These are phyloP conservation scores for Acleris holmiana DNA, from an alignment of 2,888 invertebrate genomes.

Conservation along the genomic window DNA sequence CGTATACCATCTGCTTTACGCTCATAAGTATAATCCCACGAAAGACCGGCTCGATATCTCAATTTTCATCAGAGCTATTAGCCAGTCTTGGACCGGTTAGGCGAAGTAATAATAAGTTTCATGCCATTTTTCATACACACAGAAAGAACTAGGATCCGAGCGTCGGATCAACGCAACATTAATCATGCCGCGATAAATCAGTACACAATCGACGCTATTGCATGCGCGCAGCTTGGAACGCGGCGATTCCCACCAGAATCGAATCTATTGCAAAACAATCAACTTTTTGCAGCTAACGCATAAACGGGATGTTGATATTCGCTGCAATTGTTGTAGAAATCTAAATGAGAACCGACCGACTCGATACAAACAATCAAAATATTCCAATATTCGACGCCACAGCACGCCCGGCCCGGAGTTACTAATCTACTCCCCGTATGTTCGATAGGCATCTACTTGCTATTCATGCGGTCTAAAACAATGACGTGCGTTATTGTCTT, in stretches of 20 bases:
- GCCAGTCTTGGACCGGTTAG: slow-evolving; percentile 6
- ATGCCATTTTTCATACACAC: slow-evolving; percentile 30
- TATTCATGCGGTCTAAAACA: slow-evolving; percentile 50
- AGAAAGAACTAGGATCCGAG: slow-evolving; percentile 24
- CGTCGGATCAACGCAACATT: slow-evolving; percentile 33
- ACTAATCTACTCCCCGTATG: slow-evolving; percentile 31
- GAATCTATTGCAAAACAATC: slow-evolving; percentile 47
- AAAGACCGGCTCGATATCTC: neutral
- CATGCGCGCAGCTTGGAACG: slow-evolving; percentile 39
- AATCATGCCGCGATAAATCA: slow-evolving; percentile 39
- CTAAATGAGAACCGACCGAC: slow-evolving; percentile 13
- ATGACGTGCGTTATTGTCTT: slow-evolving; percentile 68
- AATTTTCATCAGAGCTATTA: slow-evolving; percentile 18
- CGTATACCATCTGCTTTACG: neutral
- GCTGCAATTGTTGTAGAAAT: slow-evolving; percentile 20
- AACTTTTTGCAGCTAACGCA: slow-evolving; percentile 42
- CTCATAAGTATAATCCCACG: neutral
- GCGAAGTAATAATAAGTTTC: slow-evolving; percentile 15
- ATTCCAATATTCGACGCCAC: slow-evolving; percentile 23
- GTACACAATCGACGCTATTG: slow-evolving; percentile 38
- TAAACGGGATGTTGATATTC: slow-evolving; percentile 45
- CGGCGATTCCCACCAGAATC: slow-evolving; percentile 47
- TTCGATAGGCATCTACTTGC: slow-evolving; percentile 35
- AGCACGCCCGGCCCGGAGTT: slow-evolving; percentile 12
- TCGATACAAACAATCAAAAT: slow-evolving; percentile 26